A percentile compares a stretch with the other conserved stretches of the same genome.
Conservation (phyloP, 2,888 invertebrate species). For the Limnephilus marmoratus region DNA sequence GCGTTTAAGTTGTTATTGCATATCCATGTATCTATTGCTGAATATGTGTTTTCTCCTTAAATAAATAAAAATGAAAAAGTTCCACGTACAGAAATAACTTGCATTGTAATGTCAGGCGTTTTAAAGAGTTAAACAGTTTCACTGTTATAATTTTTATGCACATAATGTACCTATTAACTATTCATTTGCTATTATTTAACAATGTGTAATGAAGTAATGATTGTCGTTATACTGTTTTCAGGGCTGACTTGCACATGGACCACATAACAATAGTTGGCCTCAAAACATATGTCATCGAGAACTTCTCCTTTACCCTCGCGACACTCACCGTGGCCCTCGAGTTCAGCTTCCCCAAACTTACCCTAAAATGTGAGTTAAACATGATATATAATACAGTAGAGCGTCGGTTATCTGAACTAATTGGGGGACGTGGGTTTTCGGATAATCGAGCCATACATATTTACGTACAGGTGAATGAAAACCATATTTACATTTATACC, state of each 20-base stretch:
- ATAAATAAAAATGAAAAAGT: background rate
- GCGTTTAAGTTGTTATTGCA: too few species aligned
- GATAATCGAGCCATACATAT: too few species aligned
- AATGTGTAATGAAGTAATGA: background rate
- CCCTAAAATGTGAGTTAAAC: conserved; percentile 57
- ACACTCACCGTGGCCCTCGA: conserved; percentile 57
- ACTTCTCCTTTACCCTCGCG: conserved; percentile 50
- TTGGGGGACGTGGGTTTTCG: too few species aligned
- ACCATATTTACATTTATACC: too few species aligned
- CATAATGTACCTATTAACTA: too few species aligned
- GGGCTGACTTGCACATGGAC: conserved; percentile 50
- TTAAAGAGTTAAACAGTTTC: conserved; percentile 2
- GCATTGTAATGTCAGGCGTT: too few species aligned
- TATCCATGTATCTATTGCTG: too few species aligned
- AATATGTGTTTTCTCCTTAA: background rate
- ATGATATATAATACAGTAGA: too few species aligned
- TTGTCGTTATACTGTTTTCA: conserved; percentile 17
- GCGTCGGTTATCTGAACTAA: too few species aligned
- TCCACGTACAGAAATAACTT: background rate
- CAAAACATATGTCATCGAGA: conserved; percentile 58
- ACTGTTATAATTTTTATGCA: background rate
- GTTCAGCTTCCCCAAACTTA: conserved; percentile 58
- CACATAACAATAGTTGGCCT: conserved; percentile 54
- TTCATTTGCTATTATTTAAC: too few species aligned
- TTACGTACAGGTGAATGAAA: too few species aligned